phyloP scores from a whole-genome alignment of 2,797 vertebrate genomes.

The Geotrypetes seraphini region DNA sequence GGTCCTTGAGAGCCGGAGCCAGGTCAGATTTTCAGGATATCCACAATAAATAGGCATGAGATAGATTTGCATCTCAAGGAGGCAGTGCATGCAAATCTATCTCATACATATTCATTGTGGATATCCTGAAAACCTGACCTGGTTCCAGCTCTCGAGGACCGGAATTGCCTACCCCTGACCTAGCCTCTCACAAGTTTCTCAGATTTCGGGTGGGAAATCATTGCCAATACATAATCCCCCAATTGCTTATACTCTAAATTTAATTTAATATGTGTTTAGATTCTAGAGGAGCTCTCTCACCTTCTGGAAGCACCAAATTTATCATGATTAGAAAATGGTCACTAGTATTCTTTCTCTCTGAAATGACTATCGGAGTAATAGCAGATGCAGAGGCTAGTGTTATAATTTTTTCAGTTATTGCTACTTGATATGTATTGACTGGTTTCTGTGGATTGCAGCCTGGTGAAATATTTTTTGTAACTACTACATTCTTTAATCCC shows the following conservation, averaged over 20 bases:
- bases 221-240: too few species aligned
- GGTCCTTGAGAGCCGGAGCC: too few species aligned
- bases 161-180: too few species aligned
- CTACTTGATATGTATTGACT: slow-evolving; percentile 7
- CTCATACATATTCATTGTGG: too few species aligned
- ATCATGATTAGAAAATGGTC: slow-evolving; percentile 59
- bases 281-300: slow-evolving; percentile 61
- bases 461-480: slow-evolving; percentile 79
- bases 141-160: too few species aligned
- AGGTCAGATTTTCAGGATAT: too few species aligned
- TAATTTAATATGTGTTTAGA: slow-evolving; percentile 75
- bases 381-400: slow-evolving; percentile 34
- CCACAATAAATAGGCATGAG: too few species aligned
- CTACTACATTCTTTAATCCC: slow-evolving; percentile 64
- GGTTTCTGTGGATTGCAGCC: slow-evolving; percentile 69
- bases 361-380: slow-evolving; percentile 18
- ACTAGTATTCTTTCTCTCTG: slow-evolving; percentile 46
- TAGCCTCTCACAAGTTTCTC: too few species aligned
- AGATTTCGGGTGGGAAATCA: too few species aligned
- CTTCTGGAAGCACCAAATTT: slow-evolving; percentile 72
- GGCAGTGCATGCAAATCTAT: too few species aligned
- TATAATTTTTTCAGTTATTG: slow-evolving; percentile 20
- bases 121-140: too few species aligned
- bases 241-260: slow-evolving; percentile 70
- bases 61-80: too few species aligned